Conservation (phyloP, 2,113 vertebrate species). For the Oreocharis arfaki region DNA sequence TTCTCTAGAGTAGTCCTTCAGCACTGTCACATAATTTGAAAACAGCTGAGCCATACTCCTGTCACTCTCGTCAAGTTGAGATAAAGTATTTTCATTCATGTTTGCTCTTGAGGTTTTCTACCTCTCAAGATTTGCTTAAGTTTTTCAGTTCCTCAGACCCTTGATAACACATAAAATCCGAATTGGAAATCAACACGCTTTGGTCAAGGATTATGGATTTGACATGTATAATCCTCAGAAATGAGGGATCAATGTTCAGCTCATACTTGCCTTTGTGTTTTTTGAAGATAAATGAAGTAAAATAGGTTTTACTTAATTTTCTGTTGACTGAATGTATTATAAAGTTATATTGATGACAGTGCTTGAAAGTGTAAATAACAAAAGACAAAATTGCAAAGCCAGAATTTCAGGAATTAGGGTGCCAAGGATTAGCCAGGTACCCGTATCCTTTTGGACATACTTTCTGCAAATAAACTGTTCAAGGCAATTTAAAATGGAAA, state of each 20-base stretch:
- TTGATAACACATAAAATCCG: background rate
- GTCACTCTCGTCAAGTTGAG: background rate
- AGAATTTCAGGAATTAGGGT: background rate
- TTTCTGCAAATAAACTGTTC: background rate
- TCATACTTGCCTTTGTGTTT: background rate
- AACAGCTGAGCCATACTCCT: background rate
- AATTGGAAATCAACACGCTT: background rate
- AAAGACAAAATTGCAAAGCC: background rate
- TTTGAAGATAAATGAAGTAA: background rate
- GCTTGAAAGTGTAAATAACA: background rate
- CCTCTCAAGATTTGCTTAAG: background rate
- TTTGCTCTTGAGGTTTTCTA: background rate
- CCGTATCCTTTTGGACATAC: background rate
- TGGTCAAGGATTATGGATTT: background rate
- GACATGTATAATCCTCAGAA: background rate
- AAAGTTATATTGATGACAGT: background rate
- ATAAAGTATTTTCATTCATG: background rate
- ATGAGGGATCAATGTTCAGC: background rate
- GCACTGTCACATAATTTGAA: background rate
- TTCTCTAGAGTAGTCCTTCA: background rate
- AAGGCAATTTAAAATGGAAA: background rate
- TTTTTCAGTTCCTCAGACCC: background rate
- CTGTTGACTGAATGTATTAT: background rate
- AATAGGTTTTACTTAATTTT: background rate
- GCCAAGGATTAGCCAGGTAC: background rate